Evolutionary conservation across 2,113 vertebrate genomes (phyloP).

Genomic region (Melanostigma gelatinosum): DNA sequence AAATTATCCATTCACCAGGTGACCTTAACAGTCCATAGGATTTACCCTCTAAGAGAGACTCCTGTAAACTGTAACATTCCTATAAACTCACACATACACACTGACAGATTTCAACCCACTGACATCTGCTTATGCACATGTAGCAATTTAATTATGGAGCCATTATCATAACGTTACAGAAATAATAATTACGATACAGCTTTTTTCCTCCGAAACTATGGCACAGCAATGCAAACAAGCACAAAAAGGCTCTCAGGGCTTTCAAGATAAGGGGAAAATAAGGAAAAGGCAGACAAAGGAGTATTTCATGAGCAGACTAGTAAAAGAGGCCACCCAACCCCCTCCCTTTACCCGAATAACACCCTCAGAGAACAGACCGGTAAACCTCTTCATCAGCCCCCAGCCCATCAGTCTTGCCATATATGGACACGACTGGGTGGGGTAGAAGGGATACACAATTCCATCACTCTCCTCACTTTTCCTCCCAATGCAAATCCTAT

Average conservation of each 20-base stretch:
- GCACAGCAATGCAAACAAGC: neutral
- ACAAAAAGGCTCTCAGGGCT: slow-evolving; percentile 35
- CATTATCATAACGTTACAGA: slow-evolving; percentile 23
- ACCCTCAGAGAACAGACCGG: slow-evolving; percentile 58
- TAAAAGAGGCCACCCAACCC: slow-evolving; percentile 63
- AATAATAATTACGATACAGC: slow-evolving; percentile 22
- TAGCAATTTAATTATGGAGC: slow-evolving; percentile 20
- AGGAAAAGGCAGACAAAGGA: slow-evolving; percentile 47
- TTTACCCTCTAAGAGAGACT: slow-evolving; percentile 55
- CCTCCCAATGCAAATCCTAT: slow-evolving; percentile 52
- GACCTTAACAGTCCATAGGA: slow-evolving; percentile 62
- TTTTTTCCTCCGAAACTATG: neutral
- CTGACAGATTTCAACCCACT: slow-evolving; percentile 9
- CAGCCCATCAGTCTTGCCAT: slow-evolving; percentile 43
- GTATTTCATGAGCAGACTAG: slow-evolving; percentile 36
- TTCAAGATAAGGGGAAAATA: slow-evolving; percentile 30
- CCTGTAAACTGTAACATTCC: slow-evolving; percentile 16
- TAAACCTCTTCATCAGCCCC: slow-evolving; percentile 55
- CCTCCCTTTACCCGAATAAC: slow-evolving; percentile 36
- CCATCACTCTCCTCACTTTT: slow-evolving; percentile 53
- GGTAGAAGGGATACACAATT: slow-evolving; percentile 47
- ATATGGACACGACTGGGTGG: slow-evolving; percentile 48
- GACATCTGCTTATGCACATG: slow-evolving; percentile 8
- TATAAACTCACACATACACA: neutral
- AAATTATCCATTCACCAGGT: slow-evolving; percentile 69